Conservation (phyloP, 2,113 vertebrate genomes). For the Noturus placidus region DNA sequence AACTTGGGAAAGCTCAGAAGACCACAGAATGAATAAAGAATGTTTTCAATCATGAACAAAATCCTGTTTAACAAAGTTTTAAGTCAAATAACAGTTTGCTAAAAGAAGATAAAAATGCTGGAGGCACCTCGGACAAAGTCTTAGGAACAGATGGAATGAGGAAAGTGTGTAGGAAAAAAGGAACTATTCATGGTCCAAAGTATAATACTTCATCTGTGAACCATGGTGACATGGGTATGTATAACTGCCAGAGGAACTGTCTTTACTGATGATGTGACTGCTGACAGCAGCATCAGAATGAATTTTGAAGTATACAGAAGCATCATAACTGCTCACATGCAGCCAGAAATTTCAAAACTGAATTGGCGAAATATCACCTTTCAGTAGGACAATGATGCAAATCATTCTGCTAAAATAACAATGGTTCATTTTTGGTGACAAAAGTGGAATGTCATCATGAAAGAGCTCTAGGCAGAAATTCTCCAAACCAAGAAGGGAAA, state of each 20-base stretch:
- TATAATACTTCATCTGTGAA: conserved; percentile 15
- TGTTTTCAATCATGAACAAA: neutral
- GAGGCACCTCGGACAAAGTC: neutral
- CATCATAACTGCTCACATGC: conserved; percentile 2
- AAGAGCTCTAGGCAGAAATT: neutral
- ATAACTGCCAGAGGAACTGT: conserved; percentile 1
- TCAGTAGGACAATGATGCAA: neutral
- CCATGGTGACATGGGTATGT: conserved; percentile 10
- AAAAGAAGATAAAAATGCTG: neutral
- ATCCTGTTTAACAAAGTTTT: neutral
- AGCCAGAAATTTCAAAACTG: neutral
- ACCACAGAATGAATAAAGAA: neutral
- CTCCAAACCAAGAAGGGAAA: neutral
- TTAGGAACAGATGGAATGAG: neutral
- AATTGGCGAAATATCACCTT: neutral
- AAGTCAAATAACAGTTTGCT: neutral
- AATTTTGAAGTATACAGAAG: conserved; percentile 1
- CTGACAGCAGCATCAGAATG: neutral
- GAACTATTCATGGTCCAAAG: neutral
- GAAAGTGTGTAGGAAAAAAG: neutral
- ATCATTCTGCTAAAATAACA: neutral
- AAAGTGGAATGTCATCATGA: neutral
- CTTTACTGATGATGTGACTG: conserved; percentile 32
- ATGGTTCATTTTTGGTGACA: neutral
- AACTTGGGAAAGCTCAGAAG: neutral